phyloP scores from a whole-genome alignment of 2,888 invertebrate genomes.

The Bellardia bayeri region DNA sequence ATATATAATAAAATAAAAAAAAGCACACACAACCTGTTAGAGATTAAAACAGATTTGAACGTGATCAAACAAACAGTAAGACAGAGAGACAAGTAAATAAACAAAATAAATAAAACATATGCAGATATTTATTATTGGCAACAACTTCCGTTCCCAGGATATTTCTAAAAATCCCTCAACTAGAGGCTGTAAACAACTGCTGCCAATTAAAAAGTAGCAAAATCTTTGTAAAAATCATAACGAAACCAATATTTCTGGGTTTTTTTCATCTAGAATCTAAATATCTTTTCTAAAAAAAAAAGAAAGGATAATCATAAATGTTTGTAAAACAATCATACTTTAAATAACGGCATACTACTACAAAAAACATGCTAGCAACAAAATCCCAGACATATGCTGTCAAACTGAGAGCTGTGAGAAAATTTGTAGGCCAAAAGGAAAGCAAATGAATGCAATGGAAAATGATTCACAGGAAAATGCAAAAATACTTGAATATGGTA shows the following conservation, averaged over 20 bases:
- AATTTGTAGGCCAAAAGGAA: neutral
- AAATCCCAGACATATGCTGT: conserved; percentile 51
- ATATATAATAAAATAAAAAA: neutral
- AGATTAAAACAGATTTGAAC: conserved; percentile 50
- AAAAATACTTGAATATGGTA: conserved; percentile 10
- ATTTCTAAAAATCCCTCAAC: neutral
- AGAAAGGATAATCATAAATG: conserved; percentile 55
- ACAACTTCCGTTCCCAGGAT: conserved; percentile 73
- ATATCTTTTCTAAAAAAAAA: conserved; percentile 28
- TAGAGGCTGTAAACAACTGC: conserved; percentile 52
- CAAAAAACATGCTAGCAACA: no score
- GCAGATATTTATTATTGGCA: conserved; percentile 64
- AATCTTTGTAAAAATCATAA: conserved; percentile 1
- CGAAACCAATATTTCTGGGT: neutral
- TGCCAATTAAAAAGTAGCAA: conserved; percentile 66
- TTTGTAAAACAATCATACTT: conserved; percentile 33
- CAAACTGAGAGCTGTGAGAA: neutral
- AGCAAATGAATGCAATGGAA: neutral
- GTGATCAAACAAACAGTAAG: conserved; percentile 26
- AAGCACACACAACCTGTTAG: conserved; percentile 54
- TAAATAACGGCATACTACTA: conserved; percentile 54
- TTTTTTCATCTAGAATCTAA: neutral
- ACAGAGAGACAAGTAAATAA: no score
- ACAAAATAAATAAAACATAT: conserved; percentile 51
- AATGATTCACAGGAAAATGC: conserved; percentile 33